These are phyloP conservation scores for Idris sp. DNA, from an alignment of 1,140 invertebrate species.

Conservation along the genomic window DNA sequence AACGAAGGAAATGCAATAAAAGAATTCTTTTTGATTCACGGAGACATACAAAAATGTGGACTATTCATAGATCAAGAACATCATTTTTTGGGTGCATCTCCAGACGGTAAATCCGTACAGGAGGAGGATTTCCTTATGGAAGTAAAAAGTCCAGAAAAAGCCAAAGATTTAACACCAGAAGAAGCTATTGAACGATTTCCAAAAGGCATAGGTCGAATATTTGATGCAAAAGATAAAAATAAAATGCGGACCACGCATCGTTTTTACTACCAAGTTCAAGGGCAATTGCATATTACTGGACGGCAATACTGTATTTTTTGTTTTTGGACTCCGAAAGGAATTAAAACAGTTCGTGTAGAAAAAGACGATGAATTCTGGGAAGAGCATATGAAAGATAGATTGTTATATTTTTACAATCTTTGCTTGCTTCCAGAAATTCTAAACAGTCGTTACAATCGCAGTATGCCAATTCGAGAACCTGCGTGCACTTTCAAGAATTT, in stretches of 20 bases:
- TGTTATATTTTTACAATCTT: neutral
- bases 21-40: conserved; percentile 44
- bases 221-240: conserved; percentile 3
- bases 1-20: conserved; percentile 64
- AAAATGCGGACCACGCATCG: conserved; percentile 47
- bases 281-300: conserved; percentile 54
- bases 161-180: conserved; percentile 1
- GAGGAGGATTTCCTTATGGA: conserved; percentile 61
- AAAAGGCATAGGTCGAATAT: conserved; percentile 3
- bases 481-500: too few relatives aligned
- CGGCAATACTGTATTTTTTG: conserved; percentile 33
- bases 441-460: too few relatives aligned
- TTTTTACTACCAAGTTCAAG: conserved; percentile 65
- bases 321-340: conserved; percentile 38
- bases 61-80: conserved; percentile 33
- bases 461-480: neutral
- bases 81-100: conserved; percentile 21
- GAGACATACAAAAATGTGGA: conserved; percentile 50
- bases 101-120: conserved; percentile 71
- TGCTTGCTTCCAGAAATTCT: too few relatives aligned
- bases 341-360: conserved; percentile 1
- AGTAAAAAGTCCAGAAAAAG: conserved; percentile 68
- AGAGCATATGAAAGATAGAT: neutral
- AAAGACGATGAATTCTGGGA: too few relatives aligned
- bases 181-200: conserved; percentile 25